Evolutionary conservation across 2,888 invertebrate genomes (phyloP).

Genomic region (Athalia rosae): DNA sequence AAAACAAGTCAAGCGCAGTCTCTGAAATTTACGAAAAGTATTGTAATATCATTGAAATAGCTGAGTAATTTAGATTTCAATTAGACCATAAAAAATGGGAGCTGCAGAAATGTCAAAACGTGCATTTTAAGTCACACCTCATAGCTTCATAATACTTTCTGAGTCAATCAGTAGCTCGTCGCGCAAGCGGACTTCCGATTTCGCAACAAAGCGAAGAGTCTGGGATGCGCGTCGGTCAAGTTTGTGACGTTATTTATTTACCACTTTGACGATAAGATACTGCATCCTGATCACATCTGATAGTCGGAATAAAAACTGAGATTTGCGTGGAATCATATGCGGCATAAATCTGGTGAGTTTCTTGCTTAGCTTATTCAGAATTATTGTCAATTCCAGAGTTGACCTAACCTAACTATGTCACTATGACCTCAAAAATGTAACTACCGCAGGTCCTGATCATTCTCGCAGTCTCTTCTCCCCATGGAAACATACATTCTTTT

Average conservation of each 20-base stretch:
- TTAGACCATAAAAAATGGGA: background rate
- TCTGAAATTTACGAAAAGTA: background rate
- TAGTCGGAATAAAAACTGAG: slow-evolving; percentile 48
- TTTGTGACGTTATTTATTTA: slow-evolving; percentile 44
- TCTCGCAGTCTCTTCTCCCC: too few species aligned
- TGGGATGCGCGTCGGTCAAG: slow-evolving; percentile 46
- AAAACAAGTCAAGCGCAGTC: slow-evolving; percentile 13
- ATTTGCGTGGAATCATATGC: slow-evolving; percentile 43
- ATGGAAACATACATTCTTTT: too few species aligned
- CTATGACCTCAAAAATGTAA: background rate
- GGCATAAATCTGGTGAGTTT: slow-evolving; percentile 52
- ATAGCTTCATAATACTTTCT: background rate
- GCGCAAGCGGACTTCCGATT: slow-evolving; percentile 37
- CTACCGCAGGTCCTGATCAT: too few species aligned
- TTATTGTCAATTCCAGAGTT: background rate
- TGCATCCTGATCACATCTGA: slow-evolving; percentile 44
- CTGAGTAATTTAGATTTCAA: background rate
- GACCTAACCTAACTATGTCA: slow-evolving; percentile 13
- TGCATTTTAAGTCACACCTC: too few species aligned
- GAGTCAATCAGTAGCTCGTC: background rate
- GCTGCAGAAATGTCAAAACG: background rate
- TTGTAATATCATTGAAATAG: too few species aligned
- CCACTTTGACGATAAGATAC: slow-evolving; percentile 26
- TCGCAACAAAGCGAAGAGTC: slow-evolving; percentile 48
- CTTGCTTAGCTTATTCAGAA: slow-evolving; percentile 12